Base-by-base conservation (phyloP, 1,140 invertebrate genomes). In the Scaptodrosophila lebanonensis region DNA sequence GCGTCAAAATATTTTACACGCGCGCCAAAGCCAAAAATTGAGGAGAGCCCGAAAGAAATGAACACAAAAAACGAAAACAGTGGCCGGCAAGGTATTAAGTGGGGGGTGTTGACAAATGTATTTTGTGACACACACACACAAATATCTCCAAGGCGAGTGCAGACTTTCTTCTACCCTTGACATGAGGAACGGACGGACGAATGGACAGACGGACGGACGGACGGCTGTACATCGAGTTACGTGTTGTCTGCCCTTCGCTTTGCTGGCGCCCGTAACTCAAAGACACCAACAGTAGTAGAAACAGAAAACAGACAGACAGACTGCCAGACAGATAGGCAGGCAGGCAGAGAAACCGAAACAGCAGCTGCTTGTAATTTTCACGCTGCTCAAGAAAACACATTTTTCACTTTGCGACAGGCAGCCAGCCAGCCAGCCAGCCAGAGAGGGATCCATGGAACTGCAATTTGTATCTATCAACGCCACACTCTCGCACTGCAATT, bases 91-190 rank as follows among this genome's bases (percentile, higher is more conserved):
- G 13, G 25, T 33, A 30, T 45, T 82, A 75, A 82, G 76, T 82
- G 66, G 58, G 75, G 75, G 64, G 69, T 82, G 75, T 76, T 82
- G 75, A 82, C 75, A 82, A 82, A 82, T 82, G 75, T 70, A 61
- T 70, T 70, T 82, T 82, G 75, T 82, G 75, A 54, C 44, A 18
- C 40, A 33, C 35, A 38, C 35, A 3, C 35, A 33, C 32, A 33
- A 5, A 33, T 11, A 33, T 13, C 5, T 11, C 8, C 32, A 4
- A 17, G 40, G 17, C 27, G 35, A 17, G 40, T 35, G 44, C 53
- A 38, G 15, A 56, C 35, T 22, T 33, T 25, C 35, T 48, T 22
- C 44, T 47, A 44, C 12, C 59, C 52, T 38, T 48, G 42, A 48
- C 45, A 44, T 47, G 33, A 20, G n/a, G 17, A 40, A 3, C 35